Base-by-base conservation (phyloP, 2,888 invertebrate genomes). In the Platynereis dumerilii region DNA sequence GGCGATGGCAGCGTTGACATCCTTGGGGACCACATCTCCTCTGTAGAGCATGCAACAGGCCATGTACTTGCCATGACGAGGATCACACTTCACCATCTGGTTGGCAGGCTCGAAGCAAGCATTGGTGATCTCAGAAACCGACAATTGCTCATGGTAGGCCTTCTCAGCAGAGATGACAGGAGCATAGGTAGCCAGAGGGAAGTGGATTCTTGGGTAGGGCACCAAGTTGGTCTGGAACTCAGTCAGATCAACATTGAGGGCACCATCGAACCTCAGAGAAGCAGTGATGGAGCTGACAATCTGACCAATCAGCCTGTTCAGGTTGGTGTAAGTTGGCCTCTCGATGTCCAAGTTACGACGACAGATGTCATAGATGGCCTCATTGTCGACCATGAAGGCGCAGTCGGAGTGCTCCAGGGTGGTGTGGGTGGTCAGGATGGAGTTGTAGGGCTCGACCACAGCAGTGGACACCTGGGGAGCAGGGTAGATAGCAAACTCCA, bases 71-170 rank as follows among this genome's bases (percentile, higher is more conserved):
- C 34, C 34, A 34, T 34, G 34, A 12, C 34, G 34, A 34, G 34
- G 34, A 34, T 34, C 34, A 34, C 34, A 34, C 34, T 34, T 34
- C 34, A 34, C 34, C 34, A 52, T 7, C 65, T 77, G 77, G 84
- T 92, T 92, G 73, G 90, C 90, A 77, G 92, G 84, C 89, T 94
- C 42, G 90, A 91, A 69, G 86, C 96, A 96, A 24, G 94, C 92
- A 82, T 94, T 93, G 81, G 96, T 96, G 84, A 96, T 96, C 85
- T 96, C 95, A 45, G 92, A 75, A 57, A 78, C 79, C 7, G 75
- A 71, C 56, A 80, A 59, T 64, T 74, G 75, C 66, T 75, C 75
- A 58, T 75, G 75, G 62, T 72, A 70, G 27, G 74, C 75, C 66
- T 75, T 75, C 65, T 74, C 61, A 27, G 52, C 61, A 54, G 61